Conservation (phyloP, 2,797 vertebrate genomes). For the Anabacerthia variegaticeps region DNA sequence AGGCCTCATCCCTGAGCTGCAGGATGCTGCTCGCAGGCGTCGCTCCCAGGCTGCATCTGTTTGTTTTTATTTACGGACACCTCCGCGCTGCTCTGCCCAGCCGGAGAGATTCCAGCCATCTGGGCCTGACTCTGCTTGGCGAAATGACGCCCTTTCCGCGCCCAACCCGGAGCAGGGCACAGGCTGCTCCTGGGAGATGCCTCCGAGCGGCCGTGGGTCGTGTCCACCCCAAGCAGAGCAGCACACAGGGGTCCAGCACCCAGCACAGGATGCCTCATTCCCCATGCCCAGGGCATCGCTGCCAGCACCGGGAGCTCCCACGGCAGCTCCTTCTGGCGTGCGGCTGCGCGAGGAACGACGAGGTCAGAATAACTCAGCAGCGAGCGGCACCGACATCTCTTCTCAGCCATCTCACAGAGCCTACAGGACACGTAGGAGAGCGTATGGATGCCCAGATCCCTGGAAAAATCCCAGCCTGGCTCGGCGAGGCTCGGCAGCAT, state of each 20-base stretch:
- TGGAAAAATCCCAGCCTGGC: not conserved
- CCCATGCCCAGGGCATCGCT: fast-evolving
- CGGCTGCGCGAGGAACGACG: not conserved
- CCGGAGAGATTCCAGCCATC: not conserved
- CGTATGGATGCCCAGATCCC: fast-evolving
- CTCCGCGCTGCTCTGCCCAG: not conserved
- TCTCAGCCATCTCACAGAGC: not conserved
- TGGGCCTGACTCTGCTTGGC: not conserved
- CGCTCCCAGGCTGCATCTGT: not conserved
- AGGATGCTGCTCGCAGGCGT: not conserved
- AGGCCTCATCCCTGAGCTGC: not conserved
- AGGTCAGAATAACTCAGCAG: not conserved
- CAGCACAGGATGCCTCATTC: not conserved
- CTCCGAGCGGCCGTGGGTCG: not conserved
- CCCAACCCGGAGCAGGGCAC: too few species aligned
- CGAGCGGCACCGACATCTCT: not conserved
- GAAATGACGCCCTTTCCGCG: not conserved
- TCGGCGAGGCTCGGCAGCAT: fast-evolving
- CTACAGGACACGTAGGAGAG: not conserved
- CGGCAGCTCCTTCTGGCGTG: fast-evolving
- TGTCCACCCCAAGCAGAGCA: not conserved
- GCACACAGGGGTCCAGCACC: too few species aligned
- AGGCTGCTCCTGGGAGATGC: not conserved
- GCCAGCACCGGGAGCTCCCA: fast-evolving
- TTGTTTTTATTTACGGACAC: not conserved